Percentiles rank a stretch among this genome's conserved stretches.
Conservation (phyloP, 2,797 vertebrate genomes). For the Muscicapa comitata region DNA sequence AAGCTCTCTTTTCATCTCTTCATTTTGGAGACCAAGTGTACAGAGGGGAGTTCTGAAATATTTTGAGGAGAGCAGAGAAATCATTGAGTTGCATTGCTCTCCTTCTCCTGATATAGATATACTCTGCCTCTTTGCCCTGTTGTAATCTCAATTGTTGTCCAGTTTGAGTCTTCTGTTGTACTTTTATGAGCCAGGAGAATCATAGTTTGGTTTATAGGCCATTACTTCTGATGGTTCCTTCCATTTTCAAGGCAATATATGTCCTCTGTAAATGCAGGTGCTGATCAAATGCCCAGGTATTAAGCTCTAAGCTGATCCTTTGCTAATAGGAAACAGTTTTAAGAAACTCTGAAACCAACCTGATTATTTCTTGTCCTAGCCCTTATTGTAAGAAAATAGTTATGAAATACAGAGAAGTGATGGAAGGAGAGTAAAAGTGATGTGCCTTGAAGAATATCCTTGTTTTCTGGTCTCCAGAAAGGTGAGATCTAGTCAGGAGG, state of each 20-base stretch:
- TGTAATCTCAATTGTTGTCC: background rate
- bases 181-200: background rate
- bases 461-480: background rate
- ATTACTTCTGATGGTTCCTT: slow-evolving; percentile 2
- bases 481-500: background rate
- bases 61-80: background rate
- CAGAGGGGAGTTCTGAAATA: background rate
- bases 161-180: background rate
- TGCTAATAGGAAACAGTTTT: background rate
- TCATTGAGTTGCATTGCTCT: background rate
- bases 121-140: background rate
- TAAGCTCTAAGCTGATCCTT: background rate
- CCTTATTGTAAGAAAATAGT: background rate
- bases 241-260: background rate
- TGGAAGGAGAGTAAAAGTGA: background rate
- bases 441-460: background rate
- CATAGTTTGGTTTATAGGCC: background rate
- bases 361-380: background rate
- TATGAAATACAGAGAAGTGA: background rate
- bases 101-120: background rate
- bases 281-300: background rate
- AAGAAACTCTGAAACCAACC: background rate
- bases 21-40: background rate
- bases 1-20: background rate
- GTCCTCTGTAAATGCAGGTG: background rate